Evolutionary conservation across 2,113 vertebrate species (phyloP).

Genomic region (Eonycteris spelaea): DNA sequence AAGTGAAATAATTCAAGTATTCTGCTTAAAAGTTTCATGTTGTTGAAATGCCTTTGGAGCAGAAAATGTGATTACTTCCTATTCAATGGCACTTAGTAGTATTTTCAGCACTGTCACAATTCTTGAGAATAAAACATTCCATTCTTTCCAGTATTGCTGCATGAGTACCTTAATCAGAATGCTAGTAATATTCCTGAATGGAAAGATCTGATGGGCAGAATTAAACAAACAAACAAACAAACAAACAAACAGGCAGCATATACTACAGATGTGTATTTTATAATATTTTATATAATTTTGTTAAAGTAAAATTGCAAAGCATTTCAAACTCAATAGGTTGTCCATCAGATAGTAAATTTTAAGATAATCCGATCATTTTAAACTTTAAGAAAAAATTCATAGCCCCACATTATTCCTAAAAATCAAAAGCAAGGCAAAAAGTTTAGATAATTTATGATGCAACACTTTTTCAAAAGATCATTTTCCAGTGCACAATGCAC

Average conservation of each 20-base stretch:
- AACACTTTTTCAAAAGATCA: background rate
- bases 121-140: background rate
- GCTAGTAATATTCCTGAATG: slow-evolving; percentile 17
- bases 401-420: background rate
- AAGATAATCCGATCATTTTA: background rate
- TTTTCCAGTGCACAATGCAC: background rate
- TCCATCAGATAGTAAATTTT: background rate
- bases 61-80: background rate
- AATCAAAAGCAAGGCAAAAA: slow-evolving; percentile 41
- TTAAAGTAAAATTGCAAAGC: slow-evolving; percentile 4
- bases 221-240: background rate
- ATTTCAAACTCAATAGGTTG: background rate
- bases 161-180: slow-evolving; percentile 25
- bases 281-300: background rate
- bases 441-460: background rate
- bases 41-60: background rate
- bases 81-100: background rate
- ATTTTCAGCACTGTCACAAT: background rate
- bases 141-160: slow-evolving; percentile 22
- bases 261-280: background rate
- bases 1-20: background rate
- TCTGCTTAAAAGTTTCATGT: slow-evolving; percentile 14
- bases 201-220: background rate
- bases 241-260: background rate
- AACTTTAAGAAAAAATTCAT: slow-evolving; percentile 1